Percentiles rank a stretch among this genome's conserved stretches.
Conservation (phyloP, 2,888 invertebrate species). For the Stenoptilia bipunctidactyla region DNA sequence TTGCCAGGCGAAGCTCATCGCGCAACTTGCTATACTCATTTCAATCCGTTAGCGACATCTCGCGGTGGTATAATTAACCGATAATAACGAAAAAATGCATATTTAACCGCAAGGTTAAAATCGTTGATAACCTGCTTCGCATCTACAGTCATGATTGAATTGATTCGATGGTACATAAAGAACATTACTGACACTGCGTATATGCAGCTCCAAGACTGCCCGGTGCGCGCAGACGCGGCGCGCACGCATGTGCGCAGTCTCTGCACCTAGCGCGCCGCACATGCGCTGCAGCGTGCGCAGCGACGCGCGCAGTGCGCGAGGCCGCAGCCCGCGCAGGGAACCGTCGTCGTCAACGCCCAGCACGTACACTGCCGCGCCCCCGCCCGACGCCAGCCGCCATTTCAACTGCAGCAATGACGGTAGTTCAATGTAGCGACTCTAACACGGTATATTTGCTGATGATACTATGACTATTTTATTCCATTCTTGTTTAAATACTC, state of each 20-base stretch:
- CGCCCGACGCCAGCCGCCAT: constrained; percentile 91
- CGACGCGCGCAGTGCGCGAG: constrained; percentile 88
- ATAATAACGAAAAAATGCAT: too few relatives aligned
- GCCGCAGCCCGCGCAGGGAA: constrained; percentile 85
- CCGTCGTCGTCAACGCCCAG: constrained; percentile 95
- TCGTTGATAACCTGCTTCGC: too few relatives aligned
- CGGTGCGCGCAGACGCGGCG: constrained; percentile 54
- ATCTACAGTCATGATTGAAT: too few relatives aligned
- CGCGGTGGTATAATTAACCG: too few relatives aligned
- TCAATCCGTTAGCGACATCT: too few relatives aligned
- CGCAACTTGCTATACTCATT: too few relatives aligned
- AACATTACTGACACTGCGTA: constrained; percentile 84
- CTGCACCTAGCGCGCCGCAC: constrained; percentile 90
- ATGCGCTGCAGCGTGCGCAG: constrained; percentile 87
- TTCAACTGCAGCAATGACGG: constrained; percentile 79
- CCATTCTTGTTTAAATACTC: too few relatives aligned
- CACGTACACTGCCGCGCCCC: constrained; percentile 97
- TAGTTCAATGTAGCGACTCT: too few relatives aligned
- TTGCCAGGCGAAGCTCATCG: too few relatives aligned
- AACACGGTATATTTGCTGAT: background rate
- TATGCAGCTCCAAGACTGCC: constrained; percentile 84
- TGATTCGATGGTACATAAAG: too few relatives aligned
- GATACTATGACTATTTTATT: too few relatives aligned
- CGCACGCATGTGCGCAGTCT: constrained; percentile 45
- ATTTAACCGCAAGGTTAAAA: too few relatives aligned